Percentiles rank a stretch among this genome's conserved stretches.
Evolutionary conservation across 64 coral and sea anemone species (phyloP).

Genomic region (Porites lutea): DNA sequence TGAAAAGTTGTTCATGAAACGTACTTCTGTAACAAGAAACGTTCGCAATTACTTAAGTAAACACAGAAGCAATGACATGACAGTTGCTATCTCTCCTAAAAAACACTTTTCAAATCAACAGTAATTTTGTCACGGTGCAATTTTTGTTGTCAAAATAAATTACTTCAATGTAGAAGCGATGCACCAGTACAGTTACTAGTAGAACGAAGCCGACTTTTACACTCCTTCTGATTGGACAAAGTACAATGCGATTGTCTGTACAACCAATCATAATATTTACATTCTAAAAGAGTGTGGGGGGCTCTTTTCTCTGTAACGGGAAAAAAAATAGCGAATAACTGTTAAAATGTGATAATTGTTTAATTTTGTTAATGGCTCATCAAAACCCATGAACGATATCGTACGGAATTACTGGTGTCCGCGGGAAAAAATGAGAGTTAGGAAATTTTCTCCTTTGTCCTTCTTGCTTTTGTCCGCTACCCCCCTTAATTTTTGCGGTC

Average conservation of each 20-base stretch:
- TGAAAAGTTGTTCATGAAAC: slow-evolving; percentile 7
- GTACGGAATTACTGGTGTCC: too few relatives aligned
- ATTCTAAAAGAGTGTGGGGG: too few relatives aligned
- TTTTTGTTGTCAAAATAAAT: not conserved
- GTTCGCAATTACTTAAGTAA: slow-evolving; percentile 3
- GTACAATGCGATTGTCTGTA: not conserved
- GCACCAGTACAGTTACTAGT: not conserved
- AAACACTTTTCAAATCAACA: not conserved
- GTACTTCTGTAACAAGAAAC: slow-evolving; percentile 17
- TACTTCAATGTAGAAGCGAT: not conserved
- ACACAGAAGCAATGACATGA: not conserved
- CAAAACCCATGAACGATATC: too few relatives aligned
- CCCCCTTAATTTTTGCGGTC: too few relatives aligned
- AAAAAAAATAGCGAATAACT: too few relatives aligned
- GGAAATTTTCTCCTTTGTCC: too few relatives aligned
- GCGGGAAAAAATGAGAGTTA: too few relatives aligned
- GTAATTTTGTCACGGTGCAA: not conserved
- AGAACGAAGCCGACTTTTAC: not conserved
- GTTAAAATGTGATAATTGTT: too few relatives aligned
- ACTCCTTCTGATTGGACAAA: slow-evolving; percentile 6
- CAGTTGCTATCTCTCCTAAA: not conserved
- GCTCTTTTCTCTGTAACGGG: too few relatives aligned
- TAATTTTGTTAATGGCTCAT: too few relatives aligned
- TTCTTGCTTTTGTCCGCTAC: too few relatives aligned
- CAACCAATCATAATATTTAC: slow-evolving; percentile 15